A percentile compares a stretch with the other conserved stretches of the same genome.
These are phyloP conservation scores for Caerostris darwini DNA, from an alignment of 1,140 invertebrate genomes.

Conservation along the genomic window DNA sequence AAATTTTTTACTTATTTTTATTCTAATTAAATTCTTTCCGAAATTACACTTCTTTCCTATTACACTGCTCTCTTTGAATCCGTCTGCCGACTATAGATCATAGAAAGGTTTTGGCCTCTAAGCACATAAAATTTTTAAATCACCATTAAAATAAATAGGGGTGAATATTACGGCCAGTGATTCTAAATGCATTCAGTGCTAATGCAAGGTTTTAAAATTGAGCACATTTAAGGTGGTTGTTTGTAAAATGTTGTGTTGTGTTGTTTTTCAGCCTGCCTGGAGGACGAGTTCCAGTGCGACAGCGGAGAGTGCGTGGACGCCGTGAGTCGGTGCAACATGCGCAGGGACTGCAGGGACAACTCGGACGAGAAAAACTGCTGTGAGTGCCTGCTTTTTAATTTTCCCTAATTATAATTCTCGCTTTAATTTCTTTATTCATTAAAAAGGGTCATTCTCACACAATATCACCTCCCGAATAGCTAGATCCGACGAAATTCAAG, in stretches of 20 bases:
- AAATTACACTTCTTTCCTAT: too few species aligned
- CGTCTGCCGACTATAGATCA: too few species aligned
- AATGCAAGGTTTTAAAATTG: background rate
- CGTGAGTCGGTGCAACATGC: constrained; percentile 87
- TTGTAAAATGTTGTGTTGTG: background rate
- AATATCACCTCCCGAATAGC: too few species aligned
- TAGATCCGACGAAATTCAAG: too few species aligned
- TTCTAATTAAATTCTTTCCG: too few species aligned
- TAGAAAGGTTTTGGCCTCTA: too few species aligned
- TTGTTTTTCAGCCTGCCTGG: constrained; percentile 34
- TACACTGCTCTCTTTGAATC: too few species aligned
- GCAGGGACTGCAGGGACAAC: constrained; percentile 88
- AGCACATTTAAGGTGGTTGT: background rate
- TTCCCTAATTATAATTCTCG: background rate
- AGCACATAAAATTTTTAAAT: too few species aligned
- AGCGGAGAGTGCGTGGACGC: constrained; percentile 85
- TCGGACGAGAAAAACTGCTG: constrained; percentile 88
- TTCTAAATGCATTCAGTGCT: too few species aligned
- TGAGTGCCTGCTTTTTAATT: constrained; percentile 20
- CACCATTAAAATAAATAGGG: too few species aligned
- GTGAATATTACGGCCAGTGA: background rate
- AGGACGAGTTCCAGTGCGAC: constrained; percentile 45
- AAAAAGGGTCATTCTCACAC: background rate
- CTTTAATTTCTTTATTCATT: background rate
- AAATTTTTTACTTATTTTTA: too few species aligned